phyloP scores from a whole-genome alignment of 2,797 vertebrate species.

The Selene dorsalis region DNA sequence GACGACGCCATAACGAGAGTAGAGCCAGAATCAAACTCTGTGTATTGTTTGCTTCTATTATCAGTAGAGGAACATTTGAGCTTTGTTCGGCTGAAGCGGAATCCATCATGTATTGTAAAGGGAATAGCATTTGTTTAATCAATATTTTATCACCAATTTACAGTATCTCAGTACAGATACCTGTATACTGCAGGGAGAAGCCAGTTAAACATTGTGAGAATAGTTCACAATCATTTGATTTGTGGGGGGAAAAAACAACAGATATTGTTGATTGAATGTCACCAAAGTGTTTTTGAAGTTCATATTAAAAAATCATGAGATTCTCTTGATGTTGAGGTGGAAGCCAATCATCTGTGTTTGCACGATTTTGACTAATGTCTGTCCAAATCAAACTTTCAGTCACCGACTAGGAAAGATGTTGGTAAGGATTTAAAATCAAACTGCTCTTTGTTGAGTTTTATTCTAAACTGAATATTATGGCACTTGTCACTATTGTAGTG shows the following conservation, averaged over 20 bases:
- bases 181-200: conserved; percentile 25
- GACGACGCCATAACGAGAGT: background rate
- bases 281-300: conserved; percentile 78
- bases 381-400: conserved; percentile 76
- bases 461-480: conserved; percentile 28
- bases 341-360: conserved; percentile 69
- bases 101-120: conserved; percentile 3
- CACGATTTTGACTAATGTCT: conserved; percentile 79
- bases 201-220: conserved; percentile 51
- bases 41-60: background rate
- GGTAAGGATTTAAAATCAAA: conserved; percentile 54
- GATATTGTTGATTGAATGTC: conserved; percentile 63
- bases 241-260: conserved; percentile 51
- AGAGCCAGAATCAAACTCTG: background rate
- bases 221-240: conserved; percentile 67
- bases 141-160: conserved; percentile 55
- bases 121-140: conserved; percentile 41
- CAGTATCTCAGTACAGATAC: conserved; percentile 39
- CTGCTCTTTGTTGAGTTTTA: conserved; percentile 35
- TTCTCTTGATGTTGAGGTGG: conserved; percentile 75
- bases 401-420: conserved; percentile 47
- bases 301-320: conserved; percentile 69
- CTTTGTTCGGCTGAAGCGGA: conserved; percentile 47
- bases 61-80: conserved; percentile 31
- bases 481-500: conserved; percentile 20